Conservation (phyloP, 2,113 vertebrate genomes). For the Hydrochoerus hydrochaeris region DNA sequence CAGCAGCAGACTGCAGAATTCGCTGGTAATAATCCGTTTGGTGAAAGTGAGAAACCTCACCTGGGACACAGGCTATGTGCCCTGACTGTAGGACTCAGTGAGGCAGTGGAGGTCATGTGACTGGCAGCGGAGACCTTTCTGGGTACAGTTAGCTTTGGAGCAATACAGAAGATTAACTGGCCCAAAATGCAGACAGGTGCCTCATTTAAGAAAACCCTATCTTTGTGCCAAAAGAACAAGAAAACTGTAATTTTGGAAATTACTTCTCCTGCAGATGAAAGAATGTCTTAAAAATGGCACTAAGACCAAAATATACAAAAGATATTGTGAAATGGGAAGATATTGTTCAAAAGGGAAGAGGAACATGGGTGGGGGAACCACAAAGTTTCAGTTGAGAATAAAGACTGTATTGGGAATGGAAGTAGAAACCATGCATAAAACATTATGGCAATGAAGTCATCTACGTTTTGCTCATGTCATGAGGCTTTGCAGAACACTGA, state of each 20-base stretch:
- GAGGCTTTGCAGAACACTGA: not conserved
- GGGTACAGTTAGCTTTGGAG: not conserved
- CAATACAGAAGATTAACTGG: not conserved
- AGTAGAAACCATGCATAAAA: not conserved
- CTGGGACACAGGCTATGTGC: not conserved
- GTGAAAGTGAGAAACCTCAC: not conserved
- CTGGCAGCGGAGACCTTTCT: not conserved
- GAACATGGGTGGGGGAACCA: not conserved
- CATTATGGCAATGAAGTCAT: not conserved
- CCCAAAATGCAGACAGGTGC: not conserved
- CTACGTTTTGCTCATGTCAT: not conserved
- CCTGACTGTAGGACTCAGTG: not conserved
- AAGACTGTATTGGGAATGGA: not conserved
- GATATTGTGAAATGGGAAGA: too few relatives aligned
- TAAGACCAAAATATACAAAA: not conserved
- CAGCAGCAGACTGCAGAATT: not conserved
- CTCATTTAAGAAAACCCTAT: not conserved
- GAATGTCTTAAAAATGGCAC: not conserved
- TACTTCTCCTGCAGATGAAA: not conserved
- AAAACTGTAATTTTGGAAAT: not conserved
- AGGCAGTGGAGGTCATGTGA: not conserved
- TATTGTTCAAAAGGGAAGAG: too few relatives aligned
- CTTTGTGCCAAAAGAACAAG: not conserved
- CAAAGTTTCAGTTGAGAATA: not conserved
- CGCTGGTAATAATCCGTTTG: not conserved